Evolutionary conservation across 2,113 vertebrate genomes (phyloP).

Genomic region (Erpornis zantholeuca): DNA sequence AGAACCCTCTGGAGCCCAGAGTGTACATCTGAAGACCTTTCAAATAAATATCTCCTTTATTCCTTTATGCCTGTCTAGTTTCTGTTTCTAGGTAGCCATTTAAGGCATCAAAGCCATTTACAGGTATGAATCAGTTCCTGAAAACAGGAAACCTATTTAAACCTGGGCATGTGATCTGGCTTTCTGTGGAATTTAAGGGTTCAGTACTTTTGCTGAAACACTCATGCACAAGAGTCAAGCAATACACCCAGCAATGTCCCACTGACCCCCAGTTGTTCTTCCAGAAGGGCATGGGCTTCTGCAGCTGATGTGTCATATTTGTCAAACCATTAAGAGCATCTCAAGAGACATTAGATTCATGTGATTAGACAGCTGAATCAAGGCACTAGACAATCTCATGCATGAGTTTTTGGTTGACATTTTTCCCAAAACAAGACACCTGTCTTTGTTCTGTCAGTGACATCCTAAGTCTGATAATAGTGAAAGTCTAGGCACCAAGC

Average conservation of each 20-base stretch:
- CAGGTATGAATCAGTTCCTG: not conserved
- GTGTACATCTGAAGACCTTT: no score
- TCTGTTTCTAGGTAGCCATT: no score
- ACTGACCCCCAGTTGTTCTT: not conserved
- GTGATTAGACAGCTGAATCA: not conserved
- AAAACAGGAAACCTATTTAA: not conserved
- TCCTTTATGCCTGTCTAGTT: no score
- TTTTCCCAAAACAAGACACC: not conserved
- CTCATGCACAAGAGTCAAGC: not conserved
- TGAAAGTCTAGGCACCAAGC: not conserved
- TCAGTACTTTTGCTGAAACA: not conserved
- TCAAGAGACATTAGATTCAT: not conserved
- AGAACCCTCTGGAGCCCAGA: no score
- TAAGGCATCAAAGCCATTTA: no score
- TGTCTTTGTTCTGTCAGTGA: not conserved
- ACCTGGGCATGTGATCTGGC: not conserved
- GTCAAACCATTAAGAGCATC: not conserved
- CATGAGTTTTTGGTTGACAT: not conserved
- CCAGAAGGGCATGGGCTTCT: not conserved
- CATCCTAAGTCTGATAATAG: not conserved
- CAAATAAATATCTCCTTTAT: no score
- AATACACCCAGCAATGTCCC: not conserved
- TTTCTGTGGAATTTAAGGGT: not conserved
- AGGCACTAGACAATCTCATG: not conserved
- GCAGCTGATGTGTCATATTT: not conserved